These are phyloP conservation scores for Boloria euphrosyne DNA, from an alignment of 2,888 invertebrate species.

Conservation along the genomic window DNA sequence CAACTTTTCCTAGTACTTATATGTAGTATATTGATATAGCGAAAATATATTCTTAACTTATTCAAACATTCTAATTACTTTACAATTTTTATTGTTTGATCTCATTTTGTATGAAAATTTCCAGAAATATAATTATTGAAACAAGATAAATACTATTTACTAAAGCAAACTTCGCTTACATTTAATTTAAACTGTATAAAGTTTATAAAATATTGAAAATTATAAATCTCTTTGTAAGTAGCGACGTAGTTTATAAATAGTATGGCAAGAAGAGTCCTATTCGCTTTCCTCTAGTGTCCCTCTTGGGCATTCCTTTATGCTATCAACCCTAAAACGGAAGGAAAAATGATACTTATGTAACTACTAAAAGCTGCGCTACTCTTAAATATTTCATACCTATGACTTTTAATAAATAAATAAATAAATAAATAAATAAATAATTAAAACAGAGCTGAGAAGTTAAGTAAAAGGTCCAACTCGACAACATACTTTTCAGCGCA, in stretches of 20 bases:
- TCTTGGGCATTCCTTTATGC: conserved; percentile 38
- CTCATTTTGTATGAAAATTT: not conserved
- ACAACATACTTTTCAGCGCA: too few relatives aligned
- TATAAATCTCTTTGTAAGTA: conserved; percentile 16
- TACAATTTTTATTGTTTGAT: not conserved
- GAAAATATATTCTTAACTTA: not conserved
- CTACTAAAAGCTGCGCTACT: not conserved
- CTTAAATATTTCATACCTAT: not conserved
- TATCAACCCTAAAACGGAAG: not conserved
- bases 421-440: too few relatives aligned
- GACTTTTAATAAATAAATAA: not conserved
- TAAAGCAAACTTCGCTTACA: too few relatives aligned
- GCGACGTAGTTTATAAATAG: conserved; percentile 35
- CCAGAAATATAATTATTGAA: too few relatives aligned
- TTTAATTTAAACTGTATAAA: too few relatives aligned
- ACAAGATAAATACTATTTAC: too few relatives aligned
- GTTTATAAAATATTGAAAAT: too few relatives aligned
- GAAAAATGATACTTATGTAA: conserved; percentile 4
- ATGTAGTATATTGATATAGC: too few relatives aligned
- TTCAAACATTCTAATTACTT: not conserved
- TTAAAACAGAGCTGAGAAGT: too few relatives aligned
- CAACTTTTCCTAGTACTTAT: too few relatives aligned
- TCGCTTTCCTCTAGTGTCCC: conserved; percentile 32
- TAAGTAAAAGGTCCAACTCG: too few relatives aligned
- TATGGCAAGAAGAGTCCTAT: conserved; percentile 38